phyloP scores from a whole-genome alignment of 2,113 vertebrate species.

The Meriones unguiculatus region DNA sequence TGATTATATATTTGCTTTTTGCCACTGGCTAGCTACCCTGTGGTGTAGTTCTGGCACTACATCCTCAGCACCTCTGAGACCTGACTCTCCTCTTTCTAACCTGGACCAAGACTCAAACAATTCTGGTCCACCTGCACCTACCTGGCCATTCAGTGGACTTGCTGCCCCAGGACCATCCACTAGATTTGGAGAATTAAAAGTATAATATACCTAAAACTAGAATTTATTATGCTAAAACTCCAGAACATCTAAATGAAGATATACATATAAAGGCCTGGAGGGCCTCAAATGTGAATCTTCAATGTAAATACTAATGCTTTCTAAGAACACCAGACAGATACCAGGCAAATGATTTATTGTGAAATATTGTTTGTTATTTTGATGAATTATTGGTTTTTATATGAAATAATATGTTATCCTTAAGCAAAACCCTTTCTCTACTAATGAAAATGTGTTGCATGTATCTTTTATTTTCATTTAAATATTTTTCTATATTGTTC shows the following conservation, averaged over 20 bases:
- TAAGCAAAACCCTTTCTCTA: not conserved
- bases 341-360: not conserved
- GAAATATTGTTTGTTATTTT: not conserved
- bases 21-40: not conserved
- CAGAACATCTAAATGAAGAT: not conserved
- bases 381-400: not conserved
- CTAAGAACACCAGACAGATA: not conserved
- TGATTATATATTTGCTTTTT: not conserved
- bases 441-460: not conserved
- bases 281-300: not conserved
- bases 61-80: too few relatives aligned
- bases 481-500: too few relatives aligned
- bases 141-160: not conserved
- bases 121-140: not conserved
- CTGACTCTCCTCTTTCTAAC: not conserved
- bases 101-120: too few relatives aligned
- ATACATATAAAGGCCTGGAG: not conserved
- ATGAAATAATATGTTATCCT: not conserved
- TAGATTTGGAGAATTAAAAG: not conserved
- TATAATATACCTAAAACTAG: not conserved
- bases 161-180: not conserved
- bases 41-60: not conserved
- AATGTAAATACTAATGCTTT: not conserved
- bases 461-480: not conserved
- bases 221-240: not conserved